A percentile compares a stretch with the other conserved stretches of the same genome.
Conservation (phyloP, 2,888 invertebrate species). For the Cetonia aurata region DNA sequence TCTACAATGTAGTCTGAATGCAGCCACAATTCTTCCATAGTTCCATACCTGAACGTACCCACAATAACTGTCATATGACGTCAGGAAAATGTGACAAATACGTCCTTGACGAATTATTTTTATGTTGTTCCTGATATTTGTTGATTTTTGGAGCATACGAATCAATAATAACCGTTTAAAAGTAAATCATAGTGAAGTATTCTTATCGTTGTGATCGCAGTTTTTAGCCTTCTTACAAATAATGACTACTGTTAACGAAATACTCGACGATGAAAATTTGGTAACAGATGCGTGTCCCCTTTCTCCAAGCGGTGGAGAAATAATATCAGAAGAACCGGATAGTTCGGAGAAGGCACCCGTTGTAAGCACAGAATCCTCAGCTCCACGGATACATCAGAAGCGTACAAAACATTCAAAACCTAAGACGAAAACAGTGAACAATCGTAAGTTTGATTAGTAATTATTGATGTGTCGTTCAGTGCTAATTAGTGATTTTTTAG, state of each 20-base stretch:
- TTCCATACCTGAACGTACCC: too few species aligned
- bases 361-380: neutral
- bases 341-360: neutral
- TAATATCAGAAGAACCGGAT: neutral
- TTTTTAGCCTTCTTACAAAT: neutral
- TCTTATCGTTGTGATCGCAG: too few species aligned
- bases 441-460: neutral
- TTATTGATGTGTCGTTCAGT: neutral
- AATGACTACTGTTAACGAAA: neutral
- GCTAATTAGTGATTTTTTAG: too few species aligned
- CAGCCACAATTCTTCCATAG: too few species aligned
- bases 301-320: neutral
- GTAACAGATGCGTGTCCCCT: neutral
- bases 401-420: neutral
- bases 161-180: neutral
- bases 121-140: neutral
- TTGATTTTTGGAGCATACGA: neutral
- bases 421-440: neutral
- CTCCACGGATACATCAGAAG: neutral
- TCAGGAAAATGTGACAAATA: conserved; percentile 12
- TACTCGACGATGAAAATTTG: conserved; percentile 1
- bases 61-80: neutral
- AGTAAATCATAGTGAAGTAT: too few species aligned
- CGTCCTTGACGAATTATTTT: neutral
- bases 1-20: neutral